Evolutionary conservation across 2,113 vertebrate genomes (phyloP), one percentile per base, ranked within the genome.

Genomic region (Poeciliopsis retropinna): DNA sequence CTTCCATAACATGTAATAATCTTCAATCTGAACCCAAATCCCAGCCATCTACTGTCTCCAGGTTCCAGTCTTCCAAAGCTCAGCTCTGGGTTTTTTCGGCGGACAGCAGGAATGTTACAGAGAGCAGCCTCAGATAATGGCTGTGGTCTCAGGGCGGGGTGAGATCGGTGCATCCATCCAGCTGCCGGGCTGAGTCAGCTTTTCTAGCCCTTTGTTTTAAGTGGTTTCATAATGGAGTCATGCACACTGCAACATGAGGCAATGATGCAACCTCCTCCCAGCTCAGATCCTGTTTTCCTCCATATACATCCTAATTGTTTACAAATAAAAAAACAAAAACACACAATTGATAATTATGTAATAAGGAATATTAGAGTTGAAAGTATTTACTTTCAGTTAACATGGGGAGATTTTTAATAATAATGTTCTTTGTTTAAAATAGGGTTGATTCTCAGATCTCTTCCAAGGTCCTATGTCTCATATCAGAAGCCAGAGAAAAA

Each of bases 151-250:
- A 6, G 22, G 68, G 73, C 17, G 28, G 19, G 6, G 3, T 54
- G 25, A 76, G 82, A 85, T 82, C 73, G 74, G 80, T 66, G 64
- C 54, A 61, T 67, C 62, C 67, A 70, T 31, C 70, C 54, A 81
- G 71, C 34, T 67, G 67, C 76, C 41, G 39, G 60, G 7, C 44
- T 57, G 34, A 84, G 71, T 82, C 73, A 64, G 83, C 28, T 25
- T 70, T 39, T 19, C 73, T 41, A 29, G n/a, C 34, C 64, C 54
- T 75, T 69, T n/a, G 41, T 64, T 74, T 73, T 25, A 67, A 69
- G 41, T 64, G 54, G 19, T 83, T 79, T 76, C 64, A 76, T 29
- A 76, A 64, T 72, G 60, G 65, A 41, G 19, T n/a, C 3, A 13
- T 4, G 37, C 30, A 34, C 17, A 19, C n/a, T 41, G 64, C 41